phyloP scores from a whole-genome alignment of 2,797 vertebrate genomes.

The Ptychobarbus kaznakovi region DNA sequence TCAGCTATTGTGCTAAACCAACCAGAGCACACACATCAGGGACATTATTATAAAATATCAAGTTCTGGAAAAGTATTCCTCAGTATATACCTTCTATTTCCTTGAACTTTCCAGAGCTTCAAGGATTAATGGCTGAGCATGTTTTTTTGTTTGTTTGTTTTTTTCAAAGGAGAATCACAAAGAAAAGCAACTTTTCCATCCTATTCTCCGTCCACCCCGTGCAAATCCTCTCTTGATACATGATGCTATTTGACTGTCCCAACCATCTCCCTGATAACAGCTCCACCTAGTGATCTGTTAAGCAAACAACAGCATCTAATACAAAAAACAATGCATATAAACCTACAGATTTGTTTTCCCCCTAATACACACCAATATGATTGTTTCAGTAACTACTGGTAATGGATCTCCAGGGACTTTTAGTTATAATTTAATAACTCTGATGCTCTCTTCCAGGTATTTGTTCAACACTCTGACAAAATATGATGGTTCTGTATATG shows the following conservation, averaged over 20 bases:
- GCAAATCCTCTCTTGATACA: constrained; percentile 60
- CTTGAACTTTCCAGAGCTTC: neutral
- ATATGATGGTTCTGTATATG: neutral
- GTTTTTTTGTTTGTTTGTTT: neutral
- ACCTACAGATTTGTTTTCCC: neutral
- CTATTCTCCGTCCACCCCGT: constrained; percentile 21
- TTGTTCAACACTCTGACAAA: neutral
- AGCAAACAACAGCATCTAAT: constrained; percentile 27
- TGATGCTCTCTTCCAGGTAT: neutral
- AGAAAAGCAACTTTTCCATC: constrained; percentile 47
- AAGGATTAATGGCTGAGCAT: neutral
- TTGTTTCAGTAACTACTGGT: neutral
- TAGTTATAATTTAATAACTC: neutral
- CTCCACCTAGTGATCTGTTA: constrained; percentile 69
- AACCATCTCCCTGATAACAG: constrained; percentile 64
- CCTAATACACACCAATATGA: neutral
- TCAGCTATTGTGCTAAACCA: neutral
- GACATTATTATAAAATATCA: neutral
- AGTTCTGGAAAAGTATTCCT: neutral
- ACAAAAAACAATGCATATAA: neutral
- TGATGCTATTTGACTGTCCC: constrained; percentile 43
- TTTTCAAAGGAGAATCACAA: constrained; percentile 46
- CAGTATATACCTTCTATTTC: neutral
- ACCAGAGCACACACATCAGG: neutral
- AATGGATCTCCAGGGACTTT: neutral